Evolutionary conservation across 2,797 vertebrate species (phyloP).

Genomic region (Syngnathus acus): DNA sequence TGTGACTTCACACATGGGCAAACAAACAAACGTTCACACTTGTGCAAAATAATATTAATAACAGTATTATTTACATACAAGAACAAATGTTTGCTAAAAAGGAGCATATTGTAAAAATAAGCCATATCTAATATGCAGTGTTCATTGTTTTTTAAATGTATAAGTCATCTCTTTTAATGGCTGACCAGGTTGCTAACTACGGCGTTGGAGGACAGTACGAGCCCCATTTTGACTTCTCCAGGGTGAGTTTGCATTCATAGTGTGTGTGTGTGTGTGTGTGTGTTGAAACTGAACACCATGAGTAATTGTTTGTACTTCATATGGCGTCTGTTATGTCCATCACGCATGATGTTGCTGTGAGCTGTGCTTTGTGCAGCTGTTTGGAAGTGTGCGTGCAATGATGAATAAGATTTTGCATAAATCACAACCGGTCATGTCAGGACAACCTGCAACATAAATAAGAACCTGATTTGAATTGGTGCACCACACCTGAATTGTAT

Average conservation of each 20-base stretch:
- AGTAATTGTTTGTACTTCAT: background rate
- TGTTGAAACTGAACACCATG: background rate
- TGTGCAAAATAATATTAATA: too few relatives aligned
- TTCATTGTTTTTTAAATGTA: background rate
- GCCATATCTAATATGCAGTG: background rate
- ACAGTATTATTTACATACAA: too few relatives aligned
- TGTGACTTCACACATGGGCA: too few relatives aligned
- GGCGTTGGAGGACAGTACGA: constrained; percentile 98
- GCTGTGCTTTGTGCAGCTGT: constrained; percentile 1
- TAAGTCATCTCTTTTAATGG: constrained; percentile 10
- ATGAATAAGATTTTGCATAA: background rate
- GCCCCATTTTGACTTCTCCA: constrained; percentile 96
- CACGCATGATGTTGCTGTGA: background rate
- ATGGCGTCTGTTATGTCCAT: background rate
- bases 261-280: background rate
- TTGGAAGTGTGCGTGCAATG: background rate
- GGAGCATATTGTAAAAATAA: too few relatives aligned
- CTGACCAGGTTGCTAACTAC: constrained; percentile 89
- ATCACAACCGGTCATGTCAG: background rate
- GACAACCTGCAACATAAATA: background rate
- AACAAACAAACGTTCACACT: too few relatives aligned
- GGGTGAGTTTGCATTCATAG: constrained; percentile 75
- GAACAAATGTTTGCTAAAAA: too few relatives aligned
- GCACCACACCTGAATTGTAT: background rate
- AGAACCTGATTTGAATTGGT: background rate